A percentile compares a stretch with the other conserved stretches of the same genome.
Conservation (phyloP, 1,140 invertebrate species). For the Calliopsis andreniformis region DNA sequence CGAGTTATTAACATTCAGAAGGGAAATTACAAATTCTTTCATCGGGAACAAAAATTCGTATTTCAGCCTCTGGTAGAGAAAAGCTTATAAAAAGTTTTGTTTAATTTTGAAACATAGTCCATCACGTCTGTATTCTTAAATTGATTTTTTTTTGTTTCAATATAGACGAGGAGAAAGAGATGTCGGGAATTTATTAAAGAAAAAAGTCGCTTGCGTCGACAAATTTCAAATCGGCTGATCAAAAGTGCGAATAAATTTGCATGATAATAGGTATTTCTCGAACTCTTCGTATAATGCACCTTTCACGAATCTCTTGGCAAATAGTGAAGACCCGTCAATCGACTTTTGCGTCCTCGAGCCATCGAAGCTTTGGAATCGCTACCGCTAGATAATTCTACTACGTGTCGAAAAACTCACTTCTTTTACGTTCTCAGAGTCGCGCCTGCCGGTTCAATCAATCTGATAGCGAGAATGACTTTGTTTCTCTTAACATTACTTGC, state of each 20-base stretch:
- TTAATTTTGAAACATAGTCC: too few species aligned
- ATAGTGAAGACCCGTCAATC: constrained; percentile 3
- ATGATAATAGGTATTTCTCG: constrained; percentile 21
- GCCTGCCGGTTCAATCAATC: constrained; percentile 1
- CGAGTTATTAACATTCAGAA: not conserved
- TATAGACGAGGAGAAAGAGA: too few species aligned
- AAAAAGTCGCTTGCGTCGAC: not conserved
- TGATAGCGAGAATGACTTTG: not conserved
- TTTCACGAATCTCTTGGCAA: constrained; percentile 4
- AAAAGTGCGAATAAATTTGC: constrained; percentile 28
- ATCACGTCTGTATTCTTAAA: too few species aligned
- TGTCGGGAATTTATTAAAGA: not conserved
- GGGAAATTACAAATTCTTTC: not conserved
- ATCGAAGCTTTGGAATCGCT: not conserved
- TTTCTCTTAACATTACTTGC: not conserved
- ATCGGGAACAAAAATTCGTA: not conserved
- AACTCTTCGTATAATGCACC: not conserved
- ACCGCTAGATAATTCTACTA: not conserved
- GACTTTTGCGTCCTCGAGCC: not conserved
- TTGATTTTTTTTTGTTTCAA: too few species aligned
- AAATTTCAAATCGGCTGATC: constrained; percentile 6
- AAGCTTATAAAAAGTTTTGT: not conserved
- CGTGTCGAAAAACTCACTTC: not conserved
- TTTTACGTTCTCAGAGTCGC: too few species aligned
- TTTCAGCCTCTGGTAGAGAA: not conserved